Percentiles rank a stretch among this genome's conserved stretches.
Conservation (phyloP, 2,113 vertebrate genomes). For the Mohoua ochrocephala region DNA sequence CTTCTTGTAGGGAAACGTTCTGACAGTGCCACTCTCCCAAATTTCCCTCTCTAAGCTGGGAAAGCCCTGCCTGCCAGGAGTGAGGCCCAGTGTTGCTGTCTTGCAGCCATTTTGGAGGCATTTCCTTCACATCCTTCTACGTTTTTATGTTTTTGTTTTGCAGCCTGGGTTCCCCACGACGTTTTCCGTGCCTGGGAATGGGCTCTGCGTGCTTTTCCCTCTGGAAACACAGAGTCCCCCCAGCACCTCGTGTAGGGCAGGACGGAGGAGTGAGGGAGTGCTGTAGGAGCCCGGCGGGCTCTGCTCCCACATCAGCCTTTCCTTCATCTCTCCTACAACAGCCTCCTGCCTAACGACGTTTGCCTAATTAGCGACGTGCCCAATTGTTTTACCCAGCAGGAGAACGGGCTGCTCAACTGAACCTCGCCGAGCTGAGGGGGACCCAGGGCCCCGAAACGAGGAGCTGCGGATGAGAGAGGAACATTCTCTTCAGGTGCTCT, state of each 20-base stretch:
- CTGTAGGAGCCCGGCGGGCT: background rate
- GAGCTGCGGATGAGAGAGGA: background rate
- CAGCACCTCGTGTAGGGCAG: background rate
- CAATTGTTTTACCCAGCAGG: conserved; percentile 22
- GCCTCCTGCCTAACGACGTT: background rate
- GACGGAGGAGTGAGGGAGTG: background rate
- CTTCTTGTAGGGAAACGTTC: fast-evolving
- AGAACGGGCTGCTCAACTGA: background rate
- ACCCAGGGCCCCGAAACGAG: background rate
- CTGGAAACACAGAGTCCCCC: background rate
- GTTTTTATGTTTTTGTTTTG: background rate
- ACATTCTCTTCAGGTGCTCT: background rate
- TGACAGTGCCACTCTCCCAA: background rate
- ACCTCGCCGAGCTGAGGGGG: background rate
- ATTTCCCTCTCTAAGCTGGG: background rate
- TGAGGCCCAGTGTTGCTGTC: background rate
- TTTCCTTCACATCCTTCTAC: background rate
- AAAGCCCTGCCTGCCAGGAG: background rate
- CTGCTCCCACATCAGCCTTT: background rate
- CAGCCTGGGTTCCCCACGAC: background rate
- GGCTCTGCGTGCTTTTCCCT: background rate
- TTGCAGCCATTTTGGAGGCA: background rate
- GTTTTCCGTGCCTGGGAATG: background rate
- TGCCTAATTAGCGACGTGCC: conserved; percentile 5
- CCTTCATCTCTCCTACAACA: background rate